phyloP scores from a whole-genome alignment of 2,888 invertebrate genomes.

The Tachina grossa region DNA sequence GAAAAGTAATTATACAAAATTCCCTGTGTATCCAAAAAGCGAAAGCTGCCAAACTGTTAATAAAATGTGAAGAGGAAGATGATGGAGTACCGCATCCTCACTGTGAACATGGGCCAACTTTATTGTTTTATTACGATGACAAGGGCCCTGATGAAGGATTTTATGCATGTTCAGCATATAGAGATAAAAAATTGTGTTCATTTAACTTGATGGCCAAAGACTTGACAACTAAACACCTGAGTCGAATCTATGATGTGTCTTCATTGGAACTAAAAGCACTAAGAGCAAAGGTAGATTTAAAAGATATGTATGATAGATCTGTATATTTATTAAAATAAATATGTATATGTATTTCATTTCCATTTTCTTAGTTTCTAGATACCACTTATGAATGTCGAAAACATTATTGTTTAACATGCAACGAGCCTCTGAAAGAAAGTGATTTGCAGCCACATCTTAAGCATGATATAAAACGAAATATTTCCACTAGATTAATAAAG shows the following conservation, averaged over 20 bases:
- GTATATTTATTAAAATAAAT: not conserved
- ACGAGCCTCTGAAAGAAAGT: constrained; percentile 83
- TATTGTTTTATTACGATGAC: constrained; percentile 86
- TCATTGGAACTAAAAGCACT: constrained; percentile 66
- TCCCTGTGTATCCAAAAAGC: not conserved
- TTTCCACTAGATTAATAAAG: constrained; percentile 85
- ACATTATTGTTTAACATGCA: constrained; percentile 87
- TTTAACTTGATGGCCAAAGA: constrained; percentile 84
- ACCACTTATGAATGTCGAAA: constrained; percentile 33
- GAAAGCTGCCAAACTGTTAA: constrained; percentile 52
- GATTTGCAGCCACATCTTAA: constrained; percentile 83
- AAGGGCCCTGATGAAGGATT: constrained; percentile 82
- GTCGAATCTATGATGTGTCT: constrained; percentile 66
- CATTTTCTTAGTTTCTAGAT: constrained; percentile 47
- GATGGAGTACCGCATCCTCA: constrained; percentile 86
- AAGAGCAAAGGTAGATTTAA: constrained; percentile 66
- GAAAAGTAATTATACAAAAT: not conserved
- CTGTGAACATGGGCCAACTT: constrained; percentile 90
- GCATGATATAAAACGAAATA: constrained; percentile 84
- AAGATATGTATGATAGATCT: not conserved
- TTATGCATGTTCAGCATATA: constrained; percentile 92
- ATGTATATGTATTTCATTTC: not conserved
- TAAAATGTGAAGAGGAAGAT: constrained; percentile 77
- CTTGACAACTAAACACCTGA: constrained; percentile 69
- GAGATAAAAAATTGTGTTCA: constrained; percentile 90